Percentiles rank a stretch among this genome's conserved stretches.
Evolutionary conservation across 2,797 vertebrate species (phyloP).

Genomic region (Lophotriccus pileatus): DNA sequence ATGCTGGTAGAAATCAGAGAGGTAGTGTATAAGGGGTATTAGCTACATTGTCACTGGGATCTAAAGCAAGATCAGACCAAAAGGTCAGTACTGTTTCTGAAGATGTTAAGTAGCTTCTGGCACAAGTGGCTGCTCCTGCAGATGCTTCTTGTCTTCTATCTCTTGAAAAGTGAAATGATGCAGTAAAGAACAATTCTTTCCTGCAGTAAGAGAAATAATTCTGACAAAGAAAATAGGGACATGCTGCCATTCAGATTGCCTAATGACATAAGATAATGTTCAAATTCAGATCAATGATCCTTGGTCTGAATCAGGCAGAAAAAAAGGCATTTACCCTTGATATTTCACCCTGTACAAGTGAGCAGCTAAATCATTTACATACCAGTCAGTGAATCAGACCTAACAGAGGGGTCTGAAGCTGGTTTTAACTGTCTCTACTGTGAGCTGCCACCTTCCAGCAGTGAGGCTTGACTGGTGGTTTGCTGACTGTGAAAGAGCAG

Average conservation of each 20-base stretch:
- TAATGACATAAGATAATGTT: neutral
- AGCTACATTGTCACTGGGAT: neutral
- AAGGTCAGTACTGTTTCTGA: neutral
- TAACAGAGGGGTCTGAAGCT: neutral
- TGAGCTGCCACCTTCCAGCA: neutral
- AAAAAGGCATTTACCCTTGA: neutral
- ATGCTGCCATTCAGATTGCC: neutral
- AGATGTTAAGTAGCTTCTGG: neutral
- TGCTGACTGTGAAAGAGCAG: neutral
- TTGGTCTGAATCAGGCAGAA: neutral
- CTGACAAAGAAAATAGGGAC: neutral
- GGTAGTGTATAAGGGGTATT: neutral
- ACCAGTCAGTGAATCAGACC: neutral
- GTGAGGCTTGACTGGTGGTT: neutral
- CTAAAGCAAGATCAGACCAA: neutral
- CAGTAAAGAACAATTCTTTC: neutral
- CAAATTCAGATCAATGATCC: constrained; percentile 10
- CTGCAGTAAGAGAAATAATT: neutral
- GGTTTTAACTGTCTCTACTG: neutral
- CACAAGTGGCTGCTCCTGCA: neutral
- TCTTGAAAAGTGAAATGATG: neutral
- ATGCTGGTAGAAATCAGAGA: neutral
- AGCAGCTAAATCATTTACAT: neutral
- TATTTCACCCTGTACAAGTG: neutral
- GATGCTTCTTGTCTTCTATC: neutral